A percentile compares a stretch with the other conserved stretches of the same genome.
Conservation (phyloP, 2,113 vertebrate genomes). For the Rhineura floridana region DNA sequence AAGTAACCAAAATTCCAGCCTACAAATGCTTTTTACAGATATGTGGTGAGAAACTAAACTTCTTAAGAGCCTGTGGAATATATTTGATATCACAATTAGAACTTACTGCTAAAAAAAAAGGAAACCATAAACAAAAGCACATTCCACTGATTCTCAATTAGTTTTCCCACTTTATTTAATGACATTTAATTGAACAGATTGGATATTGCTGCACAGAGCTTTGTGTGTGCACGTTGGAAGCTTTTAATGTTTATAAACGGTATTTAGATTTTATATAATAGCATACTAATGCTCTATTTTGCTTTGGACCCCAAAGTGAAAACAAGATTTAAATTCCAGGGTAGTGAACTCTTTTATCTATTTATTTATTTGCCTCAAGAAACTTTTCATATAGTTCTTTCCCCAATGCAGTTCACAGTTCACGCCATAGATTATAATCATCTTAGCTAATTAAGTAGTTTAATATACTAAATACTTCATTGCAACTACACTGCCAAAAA, state of each 20-base stretch:
- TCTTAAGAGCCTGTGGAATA: conserved; percentile 2
- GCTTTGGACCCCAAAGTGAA: conserved; percentile 11
- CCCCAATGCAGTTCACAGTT: neutral
- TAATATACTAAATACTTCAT: neutral
- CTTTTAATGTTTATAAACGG: neutral
- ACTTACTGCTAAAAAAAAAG: neutral
- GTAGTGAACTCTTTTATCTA: conserved; percentile 10
- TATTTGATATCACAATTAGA: conserved; percentile 13
- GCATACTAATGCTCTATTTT: neutral
- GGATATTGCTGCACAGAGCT: neutral
- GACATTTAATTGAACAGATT: neutral
- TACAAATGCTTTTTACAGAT: neutral
- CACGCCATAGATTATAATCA: neutral
- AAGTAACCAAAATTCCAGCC: neutral
- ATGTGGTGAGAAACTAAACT: neutral
- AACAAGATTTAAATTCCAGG: conserved; percentile 20
- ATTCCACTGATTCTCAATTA: neutral
- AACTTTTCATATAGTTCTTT: neutral
- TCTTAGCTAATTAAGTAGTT: conserved; percentile 7
- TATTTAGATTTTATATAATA: conserved; percentile 4
- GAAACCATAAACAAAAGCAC: neutral
- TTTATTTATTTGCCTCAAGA: conserved; percentile 3
- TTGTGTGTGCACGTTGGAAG: neutral
- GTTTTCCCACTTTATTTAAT: neutral
- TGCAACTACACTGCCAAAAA: neutral